Evolutionary conservation across 23 tunicate genomes (phyloP).

Genomic region (Ciona savignyi): DNA sequence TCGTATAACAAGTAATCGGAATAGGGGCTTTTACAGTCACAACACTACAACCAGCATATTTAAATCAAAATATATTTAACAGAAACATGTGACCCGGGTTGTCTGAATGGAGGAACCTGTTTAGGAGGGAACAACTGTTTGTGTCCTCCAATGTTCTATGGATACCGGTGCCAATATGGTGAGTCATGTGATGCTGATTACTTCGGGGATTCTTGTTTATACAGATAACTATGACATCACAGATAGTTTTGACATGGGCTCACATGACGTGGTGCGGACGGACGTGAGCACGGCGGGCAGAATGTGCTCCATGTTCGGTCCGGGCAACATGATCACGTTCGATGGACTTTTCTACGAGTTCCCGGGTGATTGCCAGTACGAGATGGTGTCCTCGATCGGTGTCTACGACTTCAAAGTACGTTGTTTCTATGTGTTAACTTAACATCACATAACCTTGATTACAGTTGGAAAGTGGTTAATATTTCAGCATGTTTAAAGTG

Average conservation of each 20-base stretch:
- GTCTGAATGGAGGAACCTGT: slow-evolving; percentile 24
- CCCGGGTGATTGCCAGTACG: slow-evolving; percentile 58
- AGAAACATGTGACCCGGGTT: background rate
- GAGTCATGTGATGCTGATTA: too few species aligned
- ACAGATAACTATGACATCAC: background rate
- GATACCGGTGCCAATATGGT: slow-evolving; percentile 26
- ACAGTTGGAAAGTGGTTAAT: too few species aligned
- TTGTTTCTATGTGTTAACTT: background rate
- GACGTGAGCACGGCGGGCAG: background rate
- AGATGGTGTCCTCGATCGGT: slow-evolving; percentile 39
- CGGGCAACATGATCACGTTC: slow-evolving; percentile 57
- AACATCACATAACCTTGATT: background rate
- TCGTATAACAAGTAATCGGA: too few species aligned
- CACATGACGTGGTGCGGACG: background rate
- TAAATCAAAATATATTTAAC: too few species aligned
- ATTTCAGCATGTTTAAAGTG: too few species aligned
- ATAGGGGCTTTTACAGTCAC: too few species aligned
- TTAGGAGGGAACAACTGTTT: slow-evolving; percentile 9
- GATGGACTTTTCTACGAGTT: slow-evolving; percentile 47
- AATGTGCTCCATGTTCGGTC: slow-evolving; percentile 51
- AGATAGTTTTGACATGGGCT: slow-evolving; percentile 1
- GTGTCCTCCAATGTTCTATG: background rate
- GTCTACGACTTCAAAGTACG: slow-evolving; percentile 39
- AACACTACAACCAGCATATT: too few species aligned
- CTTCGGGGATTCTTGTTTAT: too few species aligned